Evolutionary conservation across 2,797 vertebrate species (phyloP).

Genomic region (Helarctos malayanus): DNA sequence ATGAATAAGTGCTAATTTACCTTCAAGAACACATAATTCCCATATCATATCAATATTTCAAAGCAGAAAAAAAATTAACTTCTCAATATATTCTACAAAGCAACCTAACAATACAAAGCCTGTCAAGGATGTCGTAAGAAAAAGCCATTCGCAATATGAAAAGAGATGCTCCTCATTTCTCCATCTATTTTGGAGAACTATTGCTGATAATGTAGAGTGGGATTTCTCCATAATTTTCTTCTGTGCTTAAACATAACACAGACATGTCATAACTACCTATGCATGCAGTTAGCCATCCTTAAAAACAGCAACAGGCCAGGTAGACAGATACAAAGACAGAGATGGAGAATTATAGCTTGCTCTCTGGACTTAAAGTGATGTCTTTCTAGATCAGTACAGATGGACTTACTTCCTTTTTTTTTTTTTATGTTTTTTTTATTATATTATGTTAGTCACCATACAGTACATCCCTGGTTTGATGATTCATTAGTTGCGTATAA

Average conservation of each 20-base stretch:
- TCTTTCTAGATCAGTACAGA: not conserved
- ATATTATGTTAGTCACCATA: too few relatives aligned
- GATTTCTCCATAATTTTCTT: not conserved
- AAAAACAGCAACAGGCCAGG: not conserved
- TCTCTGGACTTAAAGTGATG: not conserved
- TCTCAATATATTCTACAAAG: not conserved
- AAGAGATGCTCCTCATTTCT: not conserved
- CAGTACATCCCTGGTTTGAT: too few relatives aligned
- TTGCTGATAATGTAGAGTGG: too few relatives aligned
- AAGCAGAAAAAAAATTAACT: not conserved
- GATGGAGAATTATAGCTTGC: not conserved
- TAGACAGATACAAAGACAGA: not conserved
- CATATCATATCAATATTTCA: not conserved
- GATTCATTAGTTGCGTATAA: too few relatives aligned
- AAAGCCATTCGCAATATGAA: not conserved
- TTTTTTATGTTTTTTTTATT: too few relatives aligned
- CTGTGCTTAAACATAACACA: not conserved
- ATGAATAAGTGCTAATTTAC: not conserved
- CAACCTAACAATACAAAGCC: not conserved
- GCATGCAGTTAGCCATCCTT: not conserved
- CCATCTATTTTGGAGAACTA: not conserved
- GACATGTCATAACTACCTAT: not conserved
- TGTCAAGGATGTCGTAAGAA: not conserved
- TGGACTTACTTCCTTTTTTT: not conserved
- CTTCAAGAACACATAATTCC: not conserved